These are phyloP conservation scores for Rattus norvegicus DNA, from an alignment of 2,113 vertebrate species.

Conservation along the genomic window GRCr8 NC_086023.1:94035501-94036000, in stretches of 20 bases:
- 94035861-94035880: background rate
- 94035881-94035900: background rate
- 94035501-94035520: constrained; percentile 67
- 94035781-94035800: background rate
- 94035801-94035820: background rate
- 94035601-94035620: constrained; percentile 35
- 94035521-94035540: constrained; percentile 24
- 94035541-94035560: constrained; percentile 43
- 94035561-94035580: constrained; percentile 33
- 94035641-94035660: background rate
- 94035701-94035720: background rate
- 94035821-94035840: background rate
- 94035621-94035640: background rate
- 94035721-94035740: background rate
- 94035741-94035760: background rate
- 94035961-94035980: background rate
- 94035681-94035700: background rate
- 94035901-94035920: background rate
- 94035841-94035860: background rate
- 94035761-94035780: background rate
- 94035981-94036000: background rate
- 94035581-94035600: constrained; percentile 42
- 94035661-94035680: background rate
- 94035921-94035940: background rate
- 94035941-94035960: background rate